Conservation (phyloP, 2,797 vertebrate species). For the Vultur gryphus region DNA sequence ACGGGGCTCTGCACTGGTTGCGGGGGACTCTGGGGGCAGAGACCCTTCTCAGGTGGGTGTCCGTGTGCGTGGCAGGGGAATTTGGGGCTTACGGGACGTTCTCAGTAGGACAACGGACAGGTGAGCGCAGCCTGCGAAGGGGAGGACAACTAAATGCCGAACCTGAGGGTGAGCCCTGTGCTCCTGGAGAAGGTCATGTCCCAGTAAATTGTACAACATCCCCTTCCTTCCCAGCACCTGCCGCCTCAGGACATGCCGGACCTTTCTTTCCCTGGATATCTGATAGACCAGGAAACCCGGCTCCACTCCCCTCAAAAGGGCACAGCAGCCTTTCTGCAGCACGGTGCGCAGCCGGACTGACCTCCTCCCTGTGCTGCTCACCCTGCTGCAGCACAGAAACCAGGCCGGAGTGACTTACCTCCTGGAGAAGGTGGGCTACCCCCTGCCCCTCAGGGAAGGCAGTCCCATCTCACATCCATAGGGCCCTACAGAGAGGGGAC, state of each 20-base stretch:
- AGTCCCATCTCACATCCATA: not conserved
- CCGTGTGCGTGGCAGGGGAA: not conserved
- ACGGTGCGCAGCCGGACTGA: fast-evolving
- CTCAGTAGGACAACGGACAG: not conserved
- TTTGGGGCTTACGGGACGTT: not conserved
- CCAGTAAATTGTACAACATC: not conserved
- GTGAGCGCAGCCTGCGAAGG: not conserved
- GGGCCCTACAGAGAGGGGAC: not conserved
- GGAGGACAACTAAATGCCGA: not conserved
- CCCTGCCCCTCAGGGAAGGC: not conserved
- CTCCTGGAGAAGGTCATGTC: not conserved
- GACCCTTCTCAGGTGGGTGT: not conserved
- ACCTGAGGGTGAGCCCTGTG: not conserved
- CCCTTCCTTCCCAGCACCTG: not conserved
- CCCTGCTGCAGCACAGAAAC: not conserved
- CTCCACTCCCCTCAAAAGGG: not conserved
- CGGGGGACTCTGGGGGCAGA: not conserved
- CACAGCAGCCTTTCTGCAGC: not conserved
- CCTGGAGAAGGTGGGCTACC: not conserved
- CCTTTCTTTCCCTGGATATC: not conserved
- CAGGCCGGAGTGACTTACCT: not conserved
- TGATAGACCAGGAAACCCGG: not conserved
- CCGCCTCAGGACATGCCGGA: not conserved
- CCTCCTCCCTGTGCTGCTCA: not conserved
- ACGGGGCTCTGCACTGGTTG: not conserved